Evolutionary conservation across 2,888 invertebrate species (phyloP).

Genomic region (Drosophila mulleri): DNA sequence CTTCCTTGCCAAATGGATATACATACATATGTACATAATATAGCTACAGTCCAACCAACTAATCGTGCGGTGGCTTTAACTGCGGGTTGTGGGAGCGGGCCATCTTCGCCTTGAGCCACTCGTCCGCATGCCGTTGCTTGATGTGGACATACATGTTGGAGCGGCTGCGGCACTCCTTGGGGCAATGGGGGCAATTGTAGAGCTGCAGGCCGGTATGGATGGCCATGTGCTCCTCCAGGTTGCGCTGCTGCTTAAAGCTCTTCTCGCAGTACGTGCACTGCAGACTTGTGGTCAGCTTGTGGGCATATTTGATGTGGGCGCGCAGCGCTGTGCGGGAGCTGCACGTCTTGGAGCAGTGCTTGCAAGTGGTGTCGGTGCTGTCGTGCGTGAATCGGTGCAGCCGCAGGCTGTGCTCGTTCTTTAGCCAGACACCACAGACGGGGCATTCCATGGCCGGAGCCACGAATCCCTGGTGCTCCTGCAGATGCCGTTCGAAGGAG

Average conservation of each 20-base stretch:
- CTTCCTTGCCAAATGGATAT: constrained; percentile 30
- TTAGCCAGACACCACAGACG: constrained; percentile 77
- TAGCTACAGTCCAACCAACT: constrained; percentile 16
- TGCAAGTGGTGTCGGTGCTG: constrained; percentile 64
- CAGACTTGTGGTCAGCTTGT: constrained; percentile 71
- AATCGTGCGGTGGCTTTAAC: constrained; percentile 36
- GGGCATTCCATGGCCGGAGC: constrained; percentile 78
- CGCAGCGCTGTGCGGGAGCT: constrained; percentile 76
- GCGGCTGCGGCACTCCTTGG: constrained; percentile 80
- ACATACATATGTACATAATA: too few species aligned
- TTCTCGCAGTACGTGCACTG: constrained; percentile 80
- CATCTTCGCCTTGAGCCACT: constrained; percentile 80
- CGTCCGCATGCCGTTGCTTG: constrained; percentile 78
- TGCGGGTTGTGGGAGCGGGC: constrained; percentile 74
- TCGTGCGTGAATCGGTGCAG: constrained; percentile 72
- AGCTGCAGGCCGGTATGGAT: constrained; percentile 80
- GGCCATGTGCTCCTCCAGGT: constrained; percentile 81
- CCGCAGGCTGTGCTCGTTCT: constrained; percentile 76
- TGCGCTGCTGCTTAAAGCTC: constrained; percentile 77
- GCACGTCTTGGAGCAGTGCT: constrained; percentile 72
- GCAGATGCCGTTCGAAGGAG: constrained; percentile 76
- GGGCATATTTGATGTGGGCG: constrained; percentile 77
- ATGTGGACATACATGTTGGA: constrained; percentile 83
- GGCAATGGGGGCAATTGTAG: constrained; percentile 81
- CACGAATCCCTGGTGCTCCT: constrained; percentile 79